phyloP scores from a whole-genome alignment of 1,140 invertebrate genomes.

The Thrips palmi region DNA sequence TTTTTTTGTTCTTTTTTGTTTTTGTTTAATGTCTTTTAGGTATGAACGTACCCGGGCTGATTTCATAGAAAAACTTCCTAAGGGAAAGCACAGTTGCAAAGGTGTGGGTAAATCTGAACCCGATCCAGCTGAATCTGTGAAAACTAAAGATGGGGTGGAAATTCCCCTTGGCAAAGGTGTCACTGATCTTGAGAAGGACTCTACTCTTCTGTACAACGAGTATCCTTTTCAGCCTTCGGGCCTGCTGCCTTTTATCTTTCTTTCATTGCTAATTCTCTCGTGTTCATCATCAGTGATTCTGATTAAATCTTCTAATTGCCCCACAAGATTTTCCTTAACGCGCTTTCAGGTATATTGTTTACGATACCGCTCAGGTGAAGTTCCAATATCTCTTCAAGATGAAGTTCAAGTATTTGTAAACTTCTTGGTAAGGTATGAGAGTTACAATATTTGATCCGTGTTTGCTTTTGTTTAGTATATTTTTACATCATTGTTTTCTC shows the following conservation, averaged over 20 bases:
- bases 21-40: conserved; percentile 27
- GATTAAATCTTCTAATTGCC: not conserved
- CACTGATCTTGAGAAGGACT: conserved; percentile 21
- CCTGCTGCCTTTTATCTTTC: not conserved
- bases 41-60: conserved; percentile 48
- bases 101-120: conserved; percentile 62
- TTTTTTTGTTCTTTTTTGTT: conserved; percentile 16
- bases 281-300: conserved; percentile 3
- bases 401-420: conserved; percentile 71
- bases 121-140: conserved; percentile 28
- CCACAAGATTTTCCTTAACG: conserved; percentile 26
- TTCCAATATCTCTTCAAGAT: conserved; percentile 58
- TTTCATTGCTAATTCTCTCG: conserved; percentile 6
- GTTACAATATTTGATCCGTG: no score
- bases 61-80: conserved; percentile 58
- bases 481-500: no score
- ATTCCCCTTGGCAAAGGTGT: conserved; percentile 54
- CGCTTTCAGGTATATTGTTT: conserved; percentile 59
- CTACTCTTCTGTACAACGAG: conserved; percentile 67
- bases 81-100: conserved; percentile 59
- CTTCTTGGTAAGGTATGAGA: no score
- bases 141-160: conserved; percentile 38
- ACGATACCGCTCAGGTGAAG: conserved; percentile 77
- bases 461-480: no score
- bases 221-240: conserved; percentile 31